Conservation (phyloP, 2,888 invertebrate species). For the Macrosoma leucophasiata region DNA sequence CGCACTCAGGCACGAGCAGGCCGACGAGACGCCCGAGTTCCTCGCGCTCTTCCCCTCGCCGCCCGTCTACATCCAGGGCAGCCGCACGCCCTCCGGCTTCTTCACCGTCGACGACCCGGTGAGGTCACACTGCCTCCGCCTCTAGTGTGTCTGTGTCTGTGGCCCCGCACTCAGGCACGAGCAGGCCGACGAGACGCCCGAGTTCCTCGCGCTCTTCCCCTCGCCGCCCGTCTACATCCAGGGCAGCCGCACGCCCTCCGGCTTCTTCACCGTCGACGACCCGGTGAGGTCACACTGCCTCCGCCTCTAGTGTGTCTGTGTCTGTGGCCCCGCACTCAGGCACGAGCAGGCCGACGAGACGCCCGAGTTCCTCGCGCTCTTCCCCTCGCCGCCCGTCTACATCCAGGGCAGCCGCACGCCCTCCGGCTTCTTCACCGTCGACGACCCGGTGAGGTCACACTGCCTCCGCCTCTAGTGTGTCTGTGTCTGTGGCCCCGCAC, state of each 20-base stretch:
- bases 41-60: slow-evolving; percentile 92
- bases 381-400: slow-evolving; percentile 93
- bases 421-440: slow-evolving; percentile 97
- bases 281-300: too few species aligned
- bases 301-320: too few species aligned
- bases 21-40: slow-evolving; percentile 98
- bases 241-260: slow-evolving; percentile 97
- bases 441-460: slow-evolving; percentile 93
- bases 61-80: slow-evolving; percentile 97
- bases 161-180: slow-evolving; percentile 96
- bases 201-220: slow-evolving; percentile 94
- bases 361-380: slow-evolving; percentile 94
- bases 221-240: slow-evolving; percentile 95
- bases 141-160: too few species aligned
- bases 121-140: too few species aligned
- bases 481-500: too few species aligned
- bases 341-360: slow-evolving; percentile 99
- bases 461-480: too few species aligned
- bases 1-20: slow-evolving; percentile 97
- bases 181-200: slow-evolving; percentile 97
- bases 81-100: slow-evolving; percentile 97
- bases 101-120: slow-evolving; percentile 96
- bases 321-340: slow-evolving; percentile 91
- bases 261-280: slow-evolving; percentile 97
- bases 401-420: slow-evolving; percentile 98